Conservation (phyloP, 1,140 invertebrate species). For the Penaeus indicus region DNA sequence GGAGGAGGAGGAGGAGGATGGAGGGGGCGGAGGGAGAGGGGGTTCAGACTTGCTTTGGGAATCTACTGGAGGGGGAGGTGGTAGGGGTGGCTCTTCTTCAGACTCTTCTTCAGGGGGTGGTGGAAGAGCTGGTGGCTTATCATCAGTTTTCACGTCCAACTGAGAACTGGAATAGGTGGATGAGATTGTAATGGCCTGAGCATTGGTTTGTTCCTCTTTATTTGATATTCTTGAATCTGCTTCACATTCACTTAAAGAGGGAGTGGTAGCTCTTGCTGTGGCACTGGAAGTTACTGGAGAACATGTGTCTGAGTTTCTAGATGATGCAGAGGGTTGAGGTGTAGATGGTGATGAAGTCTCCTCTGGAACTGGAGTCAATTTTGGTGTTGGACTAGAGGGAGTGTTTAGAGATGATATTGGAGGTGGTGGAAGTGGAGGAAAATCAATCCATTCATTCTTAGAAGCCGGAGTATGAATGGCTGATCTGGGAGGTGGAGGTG, state of each 20-base stretch:
- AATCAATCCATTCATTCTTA: conserved; percentile 32
- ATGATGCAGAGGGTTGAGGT: too few relatives aligned
- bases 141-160: neutral
- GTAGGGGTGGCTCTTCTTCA: conserved; percentile 49
- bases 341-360: conserved; percentile 45
- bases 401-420: conserved; percentile 37
- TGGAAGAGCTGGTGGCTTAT: conserved; percentile 46
- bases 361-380: conserved; percentile 65
- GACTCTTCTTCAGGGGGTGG: conserved; percentile 47
- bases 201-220: too few relatives aligned
- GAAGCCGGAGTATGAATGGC: conserved; percentile 5
- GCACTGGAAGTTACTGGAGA: too few relatives aligned
- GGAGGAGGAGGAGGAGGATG: conserved; percentile 29
- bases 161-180: neutral
- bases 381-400: conserved; percentile 38
- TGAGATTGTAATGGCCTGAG: neutral
- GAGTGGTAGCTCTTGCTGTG: too few relatives aligned
- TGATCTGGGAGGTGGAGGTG: conserved; percentile 53
- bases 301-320: too few relatives aligned
- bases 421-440: conserved; percentile 47
- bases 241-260: too few relatives aligned
- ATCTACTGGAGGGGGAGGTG: conserved; percentile 41
- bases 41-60: conserved; percentile 9
- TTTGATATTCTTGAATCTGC: too few relatives aligned
- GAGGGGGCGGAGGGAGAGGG: conserved; percentile 39